phyloP scores from a whole-genome alignment of 1,140 invertebrate genomes.

The Solen grandis region DNA sequence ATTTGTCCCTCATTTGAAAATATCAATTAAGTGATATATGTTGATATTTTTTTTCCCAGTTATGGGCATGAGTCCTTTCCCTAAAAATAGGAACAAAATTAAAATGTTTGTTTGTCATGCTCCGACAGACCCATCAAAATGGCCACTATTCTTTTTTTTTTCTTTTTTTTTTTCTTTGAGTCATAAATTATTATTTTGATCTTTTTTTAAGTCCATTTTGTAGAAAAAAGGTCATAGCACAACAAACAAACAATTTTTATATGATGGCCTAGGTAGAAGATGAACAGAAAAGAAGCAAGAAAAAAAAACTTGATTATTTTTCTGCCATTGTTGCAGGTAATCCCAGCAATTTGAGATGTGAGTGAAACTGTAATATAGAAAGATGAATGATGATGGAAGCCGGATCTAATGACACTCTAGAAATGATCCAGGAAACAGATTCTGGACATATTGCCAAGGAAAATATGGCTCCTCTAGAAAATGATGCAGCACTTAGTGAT shows the following conservation, averaged over 20 bases:
- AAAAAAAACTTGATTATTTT: not conserved
- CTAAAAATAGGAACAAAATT: too few relatives aligned
- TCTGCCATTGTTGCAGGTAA: not conserved
- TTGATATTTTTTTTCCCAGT: too few relatives aligned
- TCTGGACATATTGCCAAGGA: not conserved
- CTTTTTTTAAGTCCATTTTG: slow-evolving; percentile 29
- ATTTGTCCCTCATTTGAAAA: too few relatives aligned
- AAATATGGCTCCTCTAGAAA: slow-evolving; percentile 41
- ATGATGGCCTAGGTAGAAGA: slow-evolving; percentile 11
- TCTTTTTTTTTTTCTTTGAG: too few relatives aligned
- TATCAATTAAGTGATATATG: too few relatives aligned
- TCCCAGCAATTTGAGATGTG: not conserved
- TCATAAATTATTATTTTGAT: slow-evolving; percentile 12
- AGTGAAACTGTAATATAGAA: slow-evolving; percentile 7
- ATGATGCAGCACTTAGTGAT: slow-evolving; percentile 10
- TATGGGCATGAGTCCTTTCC: too few relatives aligned
- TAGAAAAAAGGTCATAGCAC: not conserved
- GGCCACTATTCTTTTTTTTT: too few relatives aligned
- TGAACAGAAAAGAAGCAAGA: not conserved
- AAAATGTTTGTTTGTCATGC: too few relatives aligned
- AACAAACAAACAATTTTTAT: slow-evolving; percentile 26
- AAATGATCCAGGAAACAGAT: not conserved
- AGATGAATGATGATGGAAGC: slow-evolving; percentile 25
- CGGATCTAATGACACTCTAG: slow-evolving; percentile 8
- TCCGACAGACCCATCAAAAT: too few relatives aligned